A percentile compares a stretch with the other conserved stretches of the same genome.
Evolutionary conservation across 2,888 invertebrate species (phyloP).

Genomic region (Plebejus argus): DNA sequence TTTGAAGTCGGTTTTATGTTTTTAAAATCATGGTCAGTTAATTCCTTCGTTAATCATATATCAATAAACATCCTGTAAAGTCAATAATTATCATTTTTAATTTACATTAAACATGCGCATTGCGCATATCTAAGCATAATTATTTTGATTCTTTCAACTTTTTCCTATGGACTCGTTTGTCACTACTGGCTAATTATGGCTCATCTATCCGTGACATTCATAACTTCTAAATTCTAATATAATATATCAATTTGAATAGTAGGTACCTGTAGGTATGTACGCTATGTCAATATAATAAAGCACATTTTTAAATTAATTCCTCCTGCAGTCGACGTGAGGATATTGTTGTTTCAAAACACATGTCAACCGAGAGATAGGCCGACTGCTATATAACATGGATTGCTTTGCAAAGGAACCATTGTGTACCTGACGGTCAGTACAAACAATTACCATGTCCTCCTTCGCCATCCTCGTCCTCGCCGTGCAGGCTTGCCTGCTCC

Average conservation of each 20-base stretch:
- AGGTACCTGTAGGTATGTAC: neutral
- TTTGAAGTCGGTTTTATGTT: no score
- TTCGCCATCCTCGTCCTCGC: constrained; percentile 43
- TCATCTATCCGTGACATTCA: neutral
- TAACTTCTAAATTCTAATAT: neutral
- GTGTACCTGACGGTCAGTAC: constrained; percentile 15
- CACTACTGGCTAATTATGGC: neutral
- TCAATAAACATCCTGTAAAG: no score
- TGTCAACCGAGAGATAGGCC: neutral
- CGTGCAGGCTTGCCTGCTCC: constrained; percentile 52
- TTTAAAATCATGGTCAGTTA: no score
- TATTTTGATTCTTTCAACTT: no score
- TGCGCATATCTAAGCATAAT: no score
- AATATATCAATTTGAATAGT: neutral
- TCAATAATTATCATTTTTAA: no score
- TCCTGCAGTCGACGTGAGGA: neutral
- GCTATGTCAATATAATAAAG: neutral
- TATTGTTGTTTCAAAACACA: constrained; percentile 19
- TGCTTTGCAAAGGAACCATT: neutral
- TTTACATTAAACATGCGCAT: no score
- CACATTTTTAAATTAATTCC: neutral
- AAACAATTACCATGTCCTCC: constrained; percentile 39
- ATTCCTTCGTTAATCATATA: no score
- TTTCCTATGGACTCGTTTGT: no score
- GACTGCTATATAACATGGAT: constrained; percentile 26